Percentiles rank a stretch among this genome's conserved stretches.
phyloP scores from a whole-genome alignment of 92 coral and sea anemone genomes.

The Pocillopora meandrina region DNA sequence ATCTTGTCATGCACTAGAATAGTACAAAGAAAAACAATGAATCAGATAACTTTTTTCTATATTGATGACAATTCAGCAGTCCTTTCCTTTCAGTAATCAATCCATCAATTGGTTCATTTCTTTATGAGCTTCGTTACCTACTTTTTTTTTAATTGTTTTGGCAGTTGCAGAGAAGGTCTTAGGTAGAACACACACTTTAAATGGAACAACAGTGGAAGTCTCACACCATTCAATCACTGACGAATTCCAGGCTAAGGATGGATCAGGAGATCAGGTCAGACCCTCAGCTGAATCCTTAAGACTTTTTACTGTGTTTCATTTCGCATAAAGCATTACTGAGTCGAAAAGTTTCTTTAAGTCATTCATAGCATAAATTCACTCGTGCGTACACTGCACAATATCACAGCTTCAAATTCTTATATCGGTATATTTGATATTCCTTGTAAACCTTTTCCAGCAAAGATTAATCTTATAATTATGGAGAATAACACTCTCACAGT shows the following conservation, averaged over 20 bases:
- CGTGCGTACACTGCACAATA: neutral
- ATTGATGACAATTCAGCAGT: no score
- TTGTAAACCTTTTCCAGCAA: no score
- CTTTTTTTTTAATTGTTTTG: neutral
- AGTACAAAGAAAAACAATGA: no score
- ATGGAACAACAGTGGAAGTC: conserved; percentile 6
- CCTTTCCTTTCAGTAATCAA: no score
- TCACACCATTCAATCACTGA: neutral
- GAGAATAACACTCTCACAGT: no score
- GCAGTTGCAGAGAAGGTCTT: conserved; percentile 18
- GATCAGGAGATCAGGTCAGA: conserved; percentile 18
- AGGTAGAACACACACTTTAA: conserved; percentile 1
- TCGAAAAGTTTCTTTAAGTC: neutral
- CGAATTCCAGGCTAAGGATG: neutral
- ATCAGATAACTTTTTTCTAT: no score
- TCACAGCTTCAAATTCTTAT: no score
- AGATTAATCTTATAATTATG: no score
- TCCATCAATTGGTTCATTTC: no score
- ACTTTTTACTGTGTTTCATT: neutral
- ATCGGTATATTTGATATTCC: no score
- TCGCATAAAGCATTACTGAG: neutral
- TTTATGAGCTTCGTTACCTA: no score
- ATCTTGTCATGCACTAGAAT: no score
- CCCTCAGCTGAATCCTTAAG: neutral
- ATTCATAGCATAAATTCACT: neutral